phyloP scores from a whole-genome alignment of 92 coral and sea anemone species.

The Chrysogorgia sp. region DNA sequence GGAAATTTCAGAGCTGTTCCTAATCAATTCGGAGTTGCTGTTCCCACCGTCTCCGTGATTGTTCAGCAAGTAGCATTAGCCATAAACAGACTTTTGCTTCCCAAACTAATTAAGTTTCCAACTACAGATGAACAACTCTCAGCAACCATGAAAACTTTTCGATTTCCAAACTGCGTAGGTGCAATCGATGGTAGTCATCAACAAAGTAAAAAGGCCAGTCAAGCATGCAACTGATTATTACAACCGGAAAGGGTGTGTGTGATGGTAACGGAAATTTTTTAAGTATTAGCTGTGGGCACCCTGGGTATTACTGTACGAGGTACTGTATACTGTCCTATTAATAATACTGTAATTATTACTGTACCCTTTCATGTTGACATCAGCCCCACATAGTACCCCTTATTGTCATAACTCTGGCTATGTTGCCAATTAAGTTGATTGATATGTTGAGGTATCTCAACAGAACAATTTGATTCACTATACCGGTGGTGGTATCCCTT shows the following conservation, averaged over 20 bases:
- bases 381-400: no score
- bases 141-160: constrained; percentile 39
- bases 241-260: constrained; percentile 38
- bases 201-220: not conserved
- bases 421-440: no score
- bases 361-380: no score
- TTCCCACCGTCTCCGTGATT: constrained; percentile 32
- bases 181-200: constrained; percentile 22
- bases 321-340: no score
- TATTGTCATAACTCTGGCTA: no score
- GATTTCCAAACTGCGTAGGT: constrained; percentile 5
- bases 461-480: not conserved
- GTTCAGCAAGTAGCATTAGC: constrained; percentile 37
- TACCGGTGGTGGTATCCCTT: constrained; percentile 17
- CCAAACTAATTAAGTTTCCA: constrained; percentile 40
- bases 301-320: no score
- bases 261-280: constrained; percentile 55
- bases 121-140: constrained; percentile 18
- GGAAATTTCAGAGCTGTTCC: constrained; percentile 49
- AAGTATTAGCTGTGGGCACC: constrained; percentile 50
- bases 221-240: constrained; percentile 8
- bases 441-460: constrained; percentile 1
- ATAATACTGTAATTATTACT: no score
- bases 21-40: constrained; percentile 55
- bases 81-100: constrained; percentile 13